Base-by-base conservation (phyloP, 2,888 invertebrate genomes). In the Gerris lacustris region DNA sequence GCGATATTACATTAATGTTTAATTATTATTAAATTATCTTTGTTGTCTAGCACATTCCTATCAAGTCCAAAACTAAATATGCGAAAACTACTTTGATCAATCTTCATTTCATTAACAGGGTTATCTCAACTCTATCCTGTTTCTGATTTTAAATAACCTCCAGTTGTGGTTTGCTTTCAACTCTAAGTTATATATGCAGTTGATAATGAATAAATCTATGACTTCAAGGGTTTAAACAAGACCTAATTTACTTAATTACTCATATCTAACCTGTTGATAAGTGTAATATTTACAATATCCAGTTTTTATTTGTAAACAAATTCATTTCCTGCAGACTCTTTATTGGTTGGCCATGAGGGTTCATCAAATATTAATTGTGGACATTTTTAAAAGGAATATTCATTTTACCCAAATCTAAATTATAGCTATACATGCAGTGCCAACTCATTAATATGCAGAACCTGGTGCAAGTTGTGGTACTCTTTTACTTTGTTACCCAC, bases 21-120 rank as follows among this genome's bases (percentile, higher is more conserved):
- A 62, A n/a, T 62, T 62, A n/a, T 62, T n/a, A 5, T 62, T 62
- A 15, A 62, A n/a, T 62, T 62, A n/a, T 62, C n/a, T 62, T 62
- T 62, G 62, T 62, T n/a, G 62, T 5, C n/a, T 62, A 15, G 62
- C n/a, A 15, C n/a, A 62, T 62, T 62, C n/a, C 4, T 62, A 62
- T 15, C 62, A 15, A n/a, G 2, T 15, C 5, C n/a, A 11, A n/a
- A 15, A 5, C n/a, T 62, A 15, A 4, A n/a, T 62, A 15, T 62
- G n/a, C 5, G 62, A 15, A 15, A n/a, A 62, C 62, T 62, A 2
- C 62, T n/a, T 15, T 31, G 31, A 31, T 31, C 31, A 31, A 31
- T 31, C 31, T n/a, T n/a, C n/a, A n/a, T n/a, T n/a, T n/a, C n/a
- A n/a, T n/a, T n/a, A n/a, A n/a, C n/a, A n/a, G n/a, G n/a, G n/a